A percentile compares a stretch with the other conserved stretches of the same genome.
Conservation (phyloP, 1,140 invertebrate species). For the Sminthurinus signatus region DNA sequence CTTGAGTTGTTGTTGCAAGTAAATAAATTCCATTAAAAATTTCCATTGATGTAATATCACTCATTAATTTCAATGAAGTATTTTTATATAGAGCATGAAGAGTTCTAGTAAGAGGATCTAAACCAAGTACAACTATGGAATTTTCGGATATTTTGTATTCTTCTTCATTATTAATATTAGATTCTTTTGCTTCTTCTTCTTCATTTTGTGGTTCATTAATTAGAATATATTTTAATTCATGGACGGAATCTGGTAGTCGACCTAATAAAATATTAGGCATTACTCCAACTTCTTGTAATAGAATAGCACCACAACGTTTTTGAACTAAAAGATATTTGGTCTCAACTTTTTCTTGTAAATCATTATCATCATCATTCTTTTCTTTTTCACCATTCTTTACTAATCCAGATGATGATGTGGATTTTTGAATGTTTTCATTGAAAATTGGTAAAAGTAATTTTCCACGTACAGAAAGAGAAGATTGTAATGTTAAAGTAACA, state of each 20-base stretch:
- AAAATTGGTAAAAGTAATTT: background rate
- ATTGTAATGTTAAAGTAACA: background rate
- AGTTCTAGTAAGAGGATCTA: slow-evolving; percentile 26
- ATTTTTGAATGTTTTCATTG: background rate
- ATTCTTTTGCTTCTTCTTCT: background rate
- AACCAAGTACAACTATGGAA: slow-evolving; percentile 22
- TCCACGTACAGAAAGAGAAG: background rate
- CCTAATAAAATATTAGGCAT: slow-evolving; percentile 2
- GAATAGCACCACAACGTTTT: slow-evolving; percentile 9
- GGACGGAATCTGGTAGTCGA: slow-evolving; percentile 2
- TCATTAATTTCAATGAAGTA: slow-evolving; percentile 10
- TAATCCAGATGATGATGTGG: too few relatives aligned
- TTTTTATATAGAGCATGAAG: slow-evolving; percentile 15
- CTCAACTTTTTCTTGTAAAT: background rate
- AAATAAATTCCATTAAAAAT: slow-evolving; percentile 25
- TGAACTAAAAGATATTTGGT: slow-evolving; percentile 1
- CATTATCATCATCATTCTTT: too few relatives aligned
- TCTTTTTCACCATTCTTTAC: too few relatives aligned
- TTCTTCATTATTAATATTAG: background rate
- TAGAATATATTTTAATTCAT: slow-evolving; percentile 2
- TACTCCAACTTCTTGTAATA: background rate
- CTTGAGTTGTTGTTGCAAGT: slow-evolving; percentile 31
- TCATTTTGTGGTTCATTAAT: background rate
- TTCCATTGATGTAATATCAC: slow-evolving; percentile 29
- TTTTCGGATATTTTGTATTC: background rate